Base-by-base conservation (phyloP, 2,797 vertebrate species). In the Chiropotes sagulatus region DNA sequence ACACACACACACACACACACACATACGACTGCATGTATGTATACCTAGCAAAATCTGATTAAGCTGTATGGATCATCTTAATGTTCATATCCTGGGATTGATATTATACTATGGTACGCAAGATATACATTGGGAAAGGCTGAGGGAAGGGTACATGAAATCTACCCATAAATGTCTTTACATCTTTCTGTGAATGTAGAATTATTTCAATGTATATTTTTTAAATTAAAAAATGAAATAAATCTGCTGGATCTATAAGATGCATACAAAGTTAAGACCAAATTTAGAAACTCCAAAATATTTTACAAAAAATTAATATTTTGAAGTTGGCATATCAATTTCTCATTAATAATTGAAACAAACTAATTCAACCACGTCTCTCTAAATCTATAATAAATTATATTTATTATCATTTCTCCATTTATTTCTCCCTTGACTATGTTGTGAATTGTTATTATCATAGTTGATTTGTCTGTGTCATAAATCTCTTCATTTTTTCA, bases 341-440 rank as follows among this genome's bases (percentile, higher is more conserved):
- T 88, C 54, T 95, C 28, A 81, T 96, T 88, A 93, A 96, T 90
- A 95, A 92, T 92, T n/a, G 39, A 93, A 93, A 95, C 52, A 96
- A 97, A 85, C 72, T 95, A 91, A 81, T 46, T 97, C 80, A 17
- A 28, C 88, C n/a, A 76, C 39, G 46, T 22, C 88, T 88, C 19
- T 88, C 80, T 95, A 88, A 90, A 86, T 82, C 50, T 70, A 89
- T 78, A 88, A 87, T 88, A 75, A 95, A 54, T 58, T 90, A 46
- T 50, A 46, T 46, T 96, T 85, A 39, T 54, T 67, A 76, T 28
- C 13, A 84, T 93, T 61, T 72, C 36, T 83, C 36, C 36, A 19
- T 93, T 93, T 85, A 54, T 88, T 52, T 70, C 26, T 83, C 54
- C 54, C 30, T 95, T 93, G 61, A 94, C 41, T 81, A 91, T 64